These are phyloP conservation scores for Odontothrips loti DNA, from an alignment of 2,888 invertebrate species.

Conservation along the genomic window DNA sequence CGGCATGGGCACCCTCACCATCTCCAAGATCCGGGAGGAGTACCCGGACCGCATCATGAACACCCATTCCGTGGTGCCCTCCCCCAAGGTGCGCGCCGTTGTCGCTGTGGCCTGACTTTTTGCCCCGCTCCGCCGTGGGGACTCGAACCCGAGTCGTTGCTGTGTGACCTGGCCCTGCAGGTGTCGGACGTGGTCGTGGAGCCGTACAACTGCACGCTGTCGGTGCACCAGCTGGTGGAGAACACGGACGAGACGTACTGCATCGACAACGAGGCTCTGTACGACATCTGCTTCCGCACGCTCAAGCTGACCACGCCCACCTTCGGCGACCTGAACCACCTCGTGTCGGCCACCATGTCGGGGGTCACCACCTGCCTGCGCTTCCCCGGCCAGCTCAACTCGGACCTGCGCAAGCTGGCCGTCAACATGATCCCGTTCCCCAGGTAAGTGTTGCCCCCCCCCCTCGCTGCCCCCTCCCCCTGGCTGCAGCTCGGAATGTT, in stretches of 20 bases:
- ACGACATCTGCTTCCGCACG: constrained; percentile 55
- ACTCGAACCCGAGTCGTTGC: too few species aligned
- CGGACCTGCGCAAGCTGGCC: constrained; percentile 84
- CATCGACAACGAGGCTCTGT: constrained; percentile 54
- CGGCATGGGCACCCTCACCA: constrained; percentile 81
- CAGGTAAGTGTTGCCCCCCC: constrained; percentile 47
- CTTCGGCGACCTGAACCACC: constrained; percentile 57
- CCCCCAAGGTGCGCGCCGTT: constrained; percentile 62
- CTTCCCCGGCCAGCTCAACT: constrained; percentile 92
- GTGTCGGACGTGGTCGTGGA: constrained; percentile 54
- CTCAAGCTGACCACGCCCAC: constrained; percentile 54
- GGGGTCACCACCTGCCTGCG: constrained; percentile 50
- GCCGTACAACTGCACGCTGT: constrained; percentile 54
- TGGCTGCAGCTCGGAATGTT: not conserved
- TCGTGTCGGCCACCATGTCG: constrained; percentile 50
- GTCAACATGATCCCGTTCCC: constrained; percentile 99
- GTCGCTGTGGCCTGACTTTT: not conserved
- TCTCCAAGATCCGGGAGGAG: constrained; percentile 84
- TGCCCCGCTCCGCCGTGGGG: not conserved
- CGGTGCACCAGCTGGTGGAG: constrained; percentile 53
- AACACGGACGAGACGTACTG: constrained; percentile 54
- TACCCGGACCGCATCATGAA: constrained; percentile 84
- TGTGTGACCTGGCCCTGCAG: constrained; percentile 37
- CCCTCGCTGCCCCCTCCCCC: not conserved
- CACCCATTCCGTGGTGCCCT: constrained; percentile 78